phyloP scores from a whole-genome alignment of 2,888 invertebrate species.

The Dasysyrphus tricinctus region DNA sequence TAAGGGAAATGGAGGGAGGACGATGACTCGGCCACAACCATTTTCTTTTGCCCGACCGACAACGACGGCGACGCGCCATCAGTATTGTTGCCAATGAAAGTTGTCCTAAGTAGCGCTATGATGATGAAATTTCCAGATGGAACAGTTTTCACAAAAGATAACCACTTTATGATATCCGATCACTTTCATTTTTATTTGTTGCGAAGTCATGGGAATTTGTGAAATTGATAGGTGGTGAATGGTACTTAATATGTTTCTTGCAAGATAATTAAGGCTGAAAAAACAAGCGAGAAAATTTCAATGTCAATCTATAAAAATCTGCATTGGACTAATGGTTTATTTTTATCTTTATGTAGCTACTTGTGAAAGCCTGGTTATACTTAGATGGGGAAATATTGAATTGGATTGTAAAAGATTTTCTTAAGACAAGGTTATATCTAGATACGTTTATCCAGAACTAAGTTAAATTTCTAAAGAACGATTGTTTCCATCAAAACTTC shows the following conservation, averaged over 20 bases:
- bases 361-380: background rate
- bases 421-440: too few relatives aligned
- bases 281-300: background rate
- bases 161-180: slow-evolving; percentile 48
- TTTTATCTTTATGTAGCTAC: background rate
- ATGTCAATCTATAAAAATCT: slow-evolving; percentile 5
- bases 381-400: too few relatives aligned
- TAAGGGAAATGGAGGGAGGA: slow-evolving; percentile 27
- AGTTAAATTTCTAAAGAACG: too few relatives aligned
- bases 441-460: too few relatives aligned
- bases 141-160: slow-evolving; percentile 37
- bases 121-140: slow-evolving; percentile 61
- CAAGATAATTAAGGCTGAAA: background rate
- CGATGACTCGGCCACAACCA: slow-evolving; percentile 8
- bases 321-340: background rate
- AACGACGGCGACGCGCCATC: background rate
- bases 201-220: slow-evolving; percentile 24
- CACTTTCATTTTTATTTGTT: slow-evolving; percentile 61
- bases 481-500: too few relatives aligned
- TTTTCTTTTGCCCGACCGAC: slow-evolving; percentile 6
- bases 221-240: slow-evolving; percentile 32
- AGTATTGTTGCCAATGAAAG: slow-evolving; percentile 69
- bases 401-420: too few relatives aligned
- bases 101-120: slow-evolving; percentile 58
- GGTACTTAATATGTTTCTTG: background rate